Percentiles rank a stretch among this genome's conserved stretches.
Conservation (phyloP, 2,113 vertebrate genomes). For the Cnemophilus loriae region DNA sequence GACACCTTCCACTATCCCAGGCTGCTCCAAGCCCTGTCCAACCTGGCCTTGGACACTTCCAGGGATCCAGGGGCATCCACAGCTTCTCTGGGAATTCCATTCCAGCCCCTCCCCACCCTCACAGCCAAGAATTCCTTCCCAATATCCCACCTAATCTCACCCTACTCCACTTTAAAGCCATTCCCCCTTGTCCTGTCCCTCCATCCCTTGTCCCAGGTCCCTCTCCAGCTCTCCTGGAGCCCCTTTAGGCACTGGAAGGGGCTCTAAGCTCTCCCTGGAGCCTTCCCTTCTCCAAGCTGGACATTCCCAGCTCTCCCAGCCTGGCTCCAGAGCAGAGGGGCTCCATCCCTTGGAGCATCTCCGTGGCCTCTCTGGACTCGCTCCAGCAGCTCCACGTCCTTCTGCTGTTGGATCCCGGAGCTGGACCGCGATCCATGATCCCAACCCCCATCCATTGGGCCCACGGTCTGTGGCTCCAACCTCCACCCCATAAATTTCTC, state of each 20-base stretch:
- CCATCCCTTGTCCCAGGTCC: neutral
- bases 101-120: rapidly evolving
- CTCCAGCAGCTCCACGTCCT: neutral
- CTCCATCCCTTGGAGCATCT: neutral
- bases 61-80: neutral
- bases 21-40: rapidly evolving
- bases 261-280: rapidly evolving
- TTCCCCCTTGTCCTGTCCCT: neutral
- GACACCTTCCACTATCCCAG: neutral
- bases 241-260: neutral
- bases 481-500: neutral
- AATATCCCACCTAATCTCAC: rapidly evolving
- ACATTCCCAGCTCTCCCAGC: neutral
- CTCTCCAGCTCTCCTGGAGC: neutral
- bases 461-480: neutral
- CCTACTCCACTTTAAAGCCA: rapidly evolving
- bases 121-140: rapidly evolving
- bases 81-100: neutral
- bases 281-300: neutral
- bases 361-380: rapidly evolving
- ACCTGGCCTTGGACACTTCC: rapidly evolving
- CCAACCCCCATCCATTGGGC: rapidly evolving
- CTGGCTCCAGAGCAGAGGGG: neutral
- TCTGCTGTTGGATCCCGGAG: rapidly evolving
- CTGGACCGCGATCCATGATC: neutral